phyloP scores from a whole-genome alignment of 1,140 invertebrate species.

The Apis florea region DNA sequence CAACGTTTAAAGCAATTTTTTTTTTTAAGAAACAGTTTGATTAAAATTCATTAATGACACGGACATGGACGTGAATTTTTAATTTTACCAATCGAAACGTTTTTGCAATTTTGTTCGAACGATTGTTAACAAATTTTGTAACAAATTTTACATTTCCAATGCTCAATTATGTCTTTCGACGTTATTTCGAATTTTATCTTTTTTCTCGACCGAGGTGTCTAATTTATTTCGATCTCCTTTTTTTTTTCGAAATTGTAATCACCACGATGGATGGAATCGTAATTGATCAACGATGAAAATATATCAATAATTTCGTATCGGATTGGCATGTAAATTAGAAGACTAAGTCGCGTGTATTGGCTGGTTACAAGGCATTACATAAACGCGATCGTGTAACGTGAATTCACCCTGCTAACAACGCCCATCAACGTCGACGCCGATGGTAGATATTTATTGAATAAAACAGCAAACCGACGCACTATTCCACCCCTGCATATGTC shows the following conservation, averaged over 20 bases:
- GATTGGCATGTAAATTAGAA: conserved; percentile 36
- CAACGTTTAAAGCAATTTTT: neutral
- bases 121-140: neutral
- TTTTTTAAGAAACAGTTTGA: neutral
- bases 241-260: conserved; percentile 1
- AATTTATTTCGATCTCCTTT: conserved; percentile 6
- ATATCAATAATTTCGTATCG: conserved; percentile 29
- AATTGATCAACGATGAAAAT: conserved; percentile 10
- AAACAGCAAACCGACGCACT: conserved; percentile 32
- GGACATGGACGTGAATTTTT: neutral
- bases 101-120: neutral
- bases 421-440: conserved; percentile 21
- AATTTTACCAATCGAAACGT: neutral
- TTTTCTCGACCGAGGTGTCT: neutral
- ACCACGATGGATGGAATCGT: neutral
- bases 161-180: neutral
- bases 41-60: neutral
- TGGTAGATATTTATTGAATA: conserved; percentile 44
- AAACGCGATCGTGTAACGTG: conserved; percentile 25
- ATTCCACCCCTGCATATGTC: neutral
- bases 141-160: conserved; percentile 3
- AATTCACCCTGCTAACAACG: conserved; percentile 37
- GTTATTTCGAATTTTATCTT: neutral
- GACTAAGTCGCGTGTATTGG: conserved; percentile 17
- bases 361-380: conserved; percentile 35